Conservation (phyloP, 2,888 invertebrate genomes). For the Lasioglossum lativentre region DNA sequence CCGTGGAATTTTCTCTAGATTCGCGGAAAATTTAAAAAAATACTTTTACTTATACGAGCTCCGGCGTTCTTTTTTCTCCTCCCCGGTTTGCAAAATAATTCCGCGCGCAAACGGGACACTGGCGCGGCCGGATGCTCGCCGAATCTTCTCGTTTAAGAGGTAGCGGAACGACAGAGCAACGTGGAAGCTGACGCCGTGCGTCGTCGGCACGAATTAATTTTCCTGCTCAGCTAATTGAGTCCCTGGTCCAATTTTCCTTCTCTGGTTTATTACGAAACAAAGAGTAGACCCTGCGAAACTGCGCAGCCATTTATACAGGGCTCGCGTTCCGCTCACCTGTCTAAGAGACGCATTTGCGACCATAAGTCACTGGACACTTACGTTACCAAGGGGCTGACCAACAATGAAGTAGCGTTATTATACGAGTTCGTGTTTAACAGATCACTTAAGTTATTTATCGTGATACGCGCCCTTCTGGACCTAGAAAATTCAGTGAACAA, state of each 20-base stretch:
- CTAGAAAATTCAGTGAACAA: too few relatives aligned
- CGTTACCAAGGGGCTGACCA: background rate
- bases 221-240: slow-evolving; percentile 40
- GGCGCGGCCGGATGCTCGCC: background rate
- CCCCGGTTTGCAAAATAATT: background rate
- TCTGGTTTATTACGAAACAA: slow-evolving; percentile 43
- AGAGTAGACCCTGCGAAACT: slow-evolving; percentile 33
- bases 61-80: background rate
- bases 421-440: background rate
- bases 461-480: too few relatives aligned
- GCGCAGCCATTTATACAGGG: background rate
- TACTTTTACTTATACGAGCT: background rate
- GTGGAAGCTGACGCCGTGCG: slow-evolving; percentile 8
- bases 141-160: slow-evolving; percentile 8
- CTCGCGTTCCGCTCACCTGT: background rate
- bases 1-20: background rate
- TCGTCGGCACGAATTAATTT: slow-evolving; percentile 42
- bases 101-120: background rate
- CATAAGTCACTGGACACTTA: slow-evolving; percentile 14
- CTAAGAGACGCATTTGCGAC: background rate
- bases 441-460: background rate
- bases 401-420: background rate
- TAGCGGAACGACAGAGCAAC: slow-evolving; percentile 9
- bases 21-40: background rate
- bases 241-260: slow-evolving; percentile 34